Evolutionary conservation across 2,113 vertebrate genomes (phyloP).

Genomic region (Xyrauchen texanus): DNA sequence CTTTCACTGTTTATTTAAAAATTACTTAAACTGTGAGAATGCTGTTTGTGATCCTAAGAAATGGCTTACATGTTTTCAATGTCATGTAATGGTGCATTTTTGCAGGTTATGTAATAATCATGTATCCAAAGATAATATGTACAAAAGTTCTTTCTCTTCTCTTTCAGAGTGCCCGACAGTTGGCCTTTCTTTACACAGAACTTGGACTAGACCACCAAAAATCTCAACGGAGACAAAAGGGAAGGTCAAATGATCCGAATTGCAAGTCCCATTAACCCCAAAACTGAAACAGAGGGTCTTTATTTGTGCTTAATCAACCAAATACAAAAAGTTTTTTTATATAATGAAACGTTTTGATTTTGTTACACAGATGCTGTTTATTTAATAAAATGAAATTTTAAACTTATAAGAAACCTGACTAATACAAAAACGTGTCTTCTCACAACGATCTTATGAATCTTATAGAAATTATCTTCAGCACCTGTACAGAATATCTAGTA

Average conservation of each 20-base stretch:
- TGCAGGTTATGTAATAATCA: not conserved
- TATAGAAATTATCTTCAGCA: conserved; percentile 64
- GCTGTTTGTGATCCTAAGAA: not conserved
- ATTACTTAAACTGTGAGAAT: not conserved
- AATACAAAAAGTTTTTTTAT: not conserved
- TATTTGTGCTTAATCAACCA: not conserved
- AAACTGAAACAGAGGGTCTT: not conserved
- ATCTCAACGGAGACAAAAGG: conserved; percentile 28
- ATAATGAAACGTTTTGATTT: not conserved
- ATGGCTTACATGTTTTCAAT: not conserved
- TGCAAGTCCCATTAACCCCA: not conserved
- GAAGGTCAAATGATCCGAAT: conserved; percentile 25
- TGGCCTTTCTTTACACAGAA: conserved; percentile 87
- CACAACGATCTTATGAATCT: no score
- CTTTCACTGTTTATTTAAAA: no score
- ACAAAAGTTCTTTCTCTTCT: conserved; percentile 23
- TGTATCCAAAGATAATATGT: not conserved
- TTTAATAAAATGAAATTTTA: not conserved
- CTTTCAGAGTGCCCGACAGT: conserved; percentile 82
- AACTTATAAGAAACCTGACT: not conserved
- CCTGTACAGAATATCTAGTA: conserved; percentile 78
- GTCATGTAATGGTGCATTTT: not conserved
- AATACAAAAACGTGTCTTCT: not conserved
- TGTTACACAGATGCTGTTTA: not conserved
- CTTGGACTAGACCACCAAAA: conserved; percentile 70